Conservation (phyloP, 2,888 invertebrate genomes). For the Cremastinae sp. region DNA sequence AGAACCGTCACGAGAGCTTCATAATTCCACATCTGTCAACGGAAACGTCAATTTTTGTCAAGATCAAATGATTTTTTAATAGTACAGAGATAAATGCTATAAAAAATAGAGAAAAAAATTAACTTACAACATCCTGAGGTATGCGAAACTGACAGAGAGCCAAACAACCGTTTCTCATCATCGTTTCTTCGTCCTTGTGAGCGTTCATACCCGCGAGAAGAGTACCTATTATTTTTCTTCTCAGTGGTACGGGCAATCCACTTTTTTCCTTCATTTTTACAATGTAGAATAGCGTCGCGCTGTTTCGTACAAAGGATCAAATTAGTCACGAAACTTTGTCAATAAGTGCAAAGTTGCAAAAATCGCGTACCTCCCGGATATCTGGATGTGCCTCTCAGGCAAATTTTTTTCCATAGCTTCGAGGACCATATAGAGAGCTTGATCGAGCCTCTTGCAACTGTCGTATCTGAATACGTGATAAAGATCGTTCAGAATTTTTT, state of each 20-base stretch:
- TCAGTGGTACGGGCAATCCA: conserved; percentile 87
- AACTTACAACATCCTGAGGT: conserved; percentile 94
- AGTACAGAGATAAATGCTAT: conserved; percentile 23
- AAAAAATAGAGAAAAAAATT: conserved; percentile 30
- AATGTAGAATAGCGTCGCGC: conserved; percentile 97
- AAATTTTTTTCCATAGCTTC: conserved; percentile 95
- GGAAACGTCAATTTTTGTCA: conserved; percentile 38
- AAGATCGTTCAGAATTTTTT: conserved; percentile 93
- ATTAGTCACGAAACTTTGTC: not conserved
- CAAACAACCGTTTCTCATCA: conserved; percentile 98
- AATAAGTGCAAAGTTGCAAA: too few species aligned
- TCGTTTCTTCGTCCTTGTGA: conserved; percentile 92
- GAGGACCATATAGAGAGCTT: conserved; percentile 90
- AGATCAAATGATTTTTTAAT: not conserved
- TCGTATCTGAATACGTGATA: conserved; percentile 94
- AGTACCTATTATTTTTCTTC: conserved; percentile 90
- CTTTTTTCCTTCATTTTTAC: conserved; percentile 92
- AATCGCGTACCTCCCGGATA: conserved; percentile 92
- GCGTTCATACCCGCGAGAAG: conserved; percentile 94
- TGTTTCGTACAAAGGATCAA: conserved; percentile 75
- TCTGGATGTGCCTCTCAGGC: conserved; percentile 94
- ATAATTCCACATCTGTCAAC: conserved; percentile 91
- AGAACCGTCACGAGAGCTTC: conserved; percentile 92
- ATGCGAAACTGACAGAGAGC: conserved; percentile 97
- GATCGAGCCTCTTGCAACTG: conserved; percentile 88